Conservation (phyloP, 2,113 vertebrate genomes). For the Rhabdomys dilectus region DNA sequence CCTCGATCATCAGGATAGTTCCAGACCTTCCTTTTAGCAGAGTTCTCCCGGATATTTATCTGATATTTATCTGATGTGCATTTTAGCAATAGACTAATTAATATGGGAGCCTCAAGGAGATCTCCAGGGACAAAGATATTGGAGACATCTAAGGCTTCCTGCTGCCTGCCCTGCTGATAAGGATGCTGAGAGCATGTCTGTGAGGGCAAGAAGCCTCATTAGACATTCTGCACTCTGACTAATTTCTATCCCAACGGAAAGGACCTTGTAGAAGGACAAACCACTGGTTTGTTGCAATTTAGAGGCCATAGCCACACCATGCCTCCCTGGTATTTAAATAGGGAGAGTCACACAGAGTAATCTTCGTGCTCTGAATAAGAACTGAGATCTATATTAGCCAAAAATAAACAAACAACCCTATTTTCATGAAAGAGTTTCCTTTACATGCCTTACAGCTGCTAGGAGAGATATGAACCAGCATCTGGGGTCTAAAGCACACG, state of each 20-base stretch:
- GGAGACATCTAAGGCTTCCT: not conserved
- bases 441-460: slow-evolving; percentile 40
- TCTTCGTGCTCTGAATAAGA: slow-evolving; percentile 44
- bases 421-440: slow-evolving; percentile 45
- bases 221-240: slow-evolving; percentile 59
- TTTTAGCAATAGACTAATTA: slow-evolving; percentile 66
- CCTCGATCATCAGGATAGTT: slow-evolving; percentile 40
- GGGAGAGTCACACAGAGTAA: slow-evolving; percentile 64
- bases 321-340: slow-evolving; percentile 63
- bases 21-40: slow-evolving; percentile 2
- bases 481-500: not conserved
- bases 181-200: not conserved
- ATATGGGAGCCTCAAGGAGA: slow-evolving; percentile 55
- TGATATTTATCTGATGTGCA: slow-evolving; percentile 62
- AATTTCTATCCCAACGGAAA: slow-evolving; percentile 57
- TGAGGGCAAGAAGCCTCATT: slow-evolving; percentile 28
- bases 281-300: slow-evolving; percentile 41
- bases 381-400: not conserved
- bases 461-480: not conserved
- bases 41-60: slow-evolving; percentile 56
- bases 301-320: slow-evolving; percentile 56
- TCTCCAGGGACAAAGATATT: slow-evolving; percentile 59
- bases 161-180: slow-evolving; percentile 40
- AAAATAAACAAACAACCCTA: not conserved
- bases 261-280: slow-evolving; percentile 71